phyloP scores from a whole-genome alignment of 2,797 vertebrate species.

The Poecilia picta region DNA sequence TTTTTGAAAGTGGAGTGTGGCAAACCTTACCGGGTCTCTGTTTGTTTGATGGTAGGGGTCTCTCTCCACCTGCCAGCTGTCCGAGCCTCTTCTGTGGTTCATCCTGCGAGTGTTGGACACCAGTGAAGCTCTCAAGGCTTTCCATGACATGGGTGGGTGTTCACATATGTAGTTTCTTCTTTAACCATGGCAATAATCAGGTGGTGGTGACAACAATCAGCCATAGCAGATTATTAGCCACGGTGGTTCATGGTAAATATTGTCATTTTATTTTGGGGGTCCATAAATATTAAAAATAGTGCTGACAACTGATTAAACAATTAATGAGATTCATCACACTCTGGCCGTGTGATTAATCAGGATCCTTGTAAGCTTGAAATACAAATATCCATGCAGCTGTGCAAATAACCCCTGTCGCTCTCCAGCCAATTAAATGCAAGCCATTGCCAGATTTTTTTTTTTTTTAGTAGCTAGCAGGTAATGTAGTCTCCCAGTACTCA shows the following conservation, averaged over 20 bases:
- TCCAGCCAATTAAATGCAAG: no score
- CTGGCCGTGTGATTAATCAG: no score
- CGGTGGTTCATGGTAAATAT: not conserved
- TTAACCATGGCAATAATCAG: not conserved
- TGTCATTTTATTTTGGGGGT: not conserved
- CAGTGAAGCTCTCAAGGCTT: constrained; percentile 96
- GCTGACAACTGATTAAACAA: no score
- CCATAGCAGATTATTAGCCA: not conserved
- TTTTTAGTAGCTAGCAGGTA: no score
- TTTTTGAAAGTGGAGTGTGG: not conserved
- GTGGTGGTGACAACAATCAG: not conserved
- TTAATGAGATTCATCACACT: no score
- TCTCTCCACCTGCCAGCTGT: constrained; percentile 97
- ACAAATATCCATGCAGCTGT: no score
- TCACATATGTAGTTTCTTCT: not conserved
- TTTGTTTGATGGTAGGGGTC: constrained; percentile 84
- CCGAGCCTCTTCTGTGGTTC: constrained; percentile 98
- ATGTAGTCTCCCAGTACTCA: no score
- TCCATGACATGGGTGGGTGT: constrained; percentile 96
- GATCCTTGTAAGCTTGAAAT: no score
- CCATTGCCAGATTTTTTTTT: no score
- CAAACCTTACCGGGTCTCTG: not conserved
- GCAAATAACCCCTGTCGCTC: no score
- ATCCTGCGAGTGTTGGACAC: constrained; percentile 97
- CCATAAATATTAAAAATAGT: not conserved